phyloP scores from a whole-genome alignment of 2,888 invertebrate genomes.

The Conchocele bisecta region DNA sequence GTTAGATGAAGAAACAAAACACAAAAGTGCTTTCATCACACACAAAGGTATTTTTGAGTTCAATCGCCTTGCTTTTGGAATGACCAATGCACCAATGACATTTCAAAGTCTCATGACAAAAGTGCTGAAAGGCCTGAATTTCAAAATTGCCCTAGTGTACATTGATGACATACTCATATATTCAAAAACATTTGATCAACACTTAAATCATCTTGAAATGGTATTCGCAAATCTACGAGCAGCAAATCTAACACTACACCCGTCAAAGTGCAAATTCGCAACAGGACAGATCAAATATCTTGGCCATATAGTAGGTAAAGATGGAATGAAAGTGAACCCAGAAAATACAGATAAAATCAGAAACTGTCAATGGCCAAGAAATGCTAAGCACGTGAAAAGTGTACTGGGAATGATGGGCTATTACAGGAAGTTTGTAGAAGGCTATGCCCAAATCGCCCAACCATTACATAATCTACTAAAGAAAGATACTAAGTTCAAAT shows the following conservation, averaged over 20 bases:
- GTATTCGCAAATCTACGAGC: constrained; percentile 48
- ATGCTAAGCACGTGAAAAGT: constrained; percentile 28
- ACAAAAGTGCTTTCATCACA: constrained; percentile 47
- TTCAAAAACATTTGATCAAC: constrained; percentile 38
- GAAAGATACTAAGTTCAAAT: constrained; percentile 44
- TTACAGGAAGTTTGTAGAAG: constrained; percentile 50
- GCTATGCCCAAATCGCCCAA: constrained; percentile 46
- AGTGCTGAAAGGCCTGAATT: constrained; percentile 42
- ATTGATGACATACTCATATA: constrained; percentile 60
- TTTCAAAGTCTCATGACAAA: constrained; percentile 51
- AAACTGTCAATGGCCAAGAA: constrained; percentile 24
- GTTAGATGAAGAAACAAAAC: constrained; percentile 19
- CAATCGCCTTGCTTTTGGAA: constrained; percentile 47
- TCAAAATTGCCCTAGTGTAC: constrained; percentile 57
- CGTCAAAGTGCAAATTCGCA: constrained; percentile 54
- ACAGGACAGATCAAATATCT: constrained; percentile 47
- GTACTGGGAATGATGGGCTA: constrained; percentile 40
- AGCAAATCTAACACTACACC: constrained; percentile 54
- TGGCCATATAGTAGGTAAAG: constrained; percentile 55
- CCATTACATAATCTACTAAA: constrained; percentile 49
- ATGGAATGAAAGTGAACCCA: constrained; percentile 51
- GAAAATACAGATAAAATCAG: constrained; percentile 45
- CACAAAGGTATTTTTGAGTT: constrained; percentile 45
- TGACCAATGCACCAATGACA: constrained; percentile 42
- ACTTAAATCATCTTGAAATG: constrained; percentile 37